Evolutionary conservation across 2,888 invertebrate species (phyloP).

Genomic region (Erebia ligea): DNA sequence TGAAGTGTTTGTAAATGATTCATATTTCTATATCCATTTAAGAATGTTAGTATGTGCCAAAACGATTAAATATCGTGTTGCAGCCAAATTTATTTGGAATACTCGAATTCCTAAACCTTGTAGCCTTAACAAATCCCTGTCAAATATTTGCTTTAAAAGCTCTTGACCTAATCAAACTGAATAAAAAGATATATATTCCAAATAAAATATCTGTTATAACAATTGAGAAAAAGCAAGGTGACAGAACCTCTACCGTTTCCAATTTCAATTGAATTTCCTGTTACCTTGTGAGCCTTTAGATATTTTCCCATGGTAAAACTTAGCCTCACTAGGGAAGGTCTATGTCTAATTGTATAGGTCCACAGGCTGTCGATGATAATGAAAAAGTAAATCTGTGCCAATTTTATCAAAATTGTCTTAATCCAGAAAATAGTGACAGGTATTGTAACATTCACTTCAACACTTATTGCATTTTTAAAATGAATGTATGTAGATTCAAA

Average conservation of each 20-base stretch:
- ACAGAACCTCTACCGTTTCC: background rate
- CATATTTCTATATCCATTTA: constrained; percentile 1
- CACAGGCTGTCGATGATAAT: no score
- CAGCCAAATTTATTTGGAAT: constrained; percentile 8
- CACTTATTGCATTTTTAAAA: background rate
- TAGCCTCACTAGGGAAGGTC: background rate
- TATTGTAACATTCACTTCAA: fast-evolving
- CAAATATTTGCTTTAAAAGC: background rate
- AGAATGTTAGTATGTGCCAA: constrained; percentile 20
- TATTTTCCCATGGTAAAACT: background rate
- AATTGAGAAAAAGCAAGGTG: background rate
- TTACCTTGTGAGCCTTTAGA: background rate
- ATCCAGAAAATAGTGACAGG: background rate
- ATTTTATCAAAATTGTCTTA: background rate
- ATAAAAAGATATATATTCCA: no score
- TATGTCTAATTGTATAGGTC: no score
- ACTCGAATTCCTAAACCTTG: background rate
- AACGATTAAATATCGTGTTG: constrained; percentile 7
- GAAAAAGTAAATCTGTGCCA: background rate
- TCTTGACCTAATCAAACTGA: no score
- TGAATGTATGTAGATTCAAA: no score
- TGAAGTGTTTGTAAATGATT: background rate
- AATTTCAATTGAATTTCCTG: background rate
- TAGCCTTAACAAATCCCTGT: background rate
- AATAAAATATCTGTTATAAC: no score